Evolutionary conservation across 2,113 vertebrate genomes (phyloP), one percentile per base, ranked within the genome.

Genomic region (Podocnemis expansa): DNA sequence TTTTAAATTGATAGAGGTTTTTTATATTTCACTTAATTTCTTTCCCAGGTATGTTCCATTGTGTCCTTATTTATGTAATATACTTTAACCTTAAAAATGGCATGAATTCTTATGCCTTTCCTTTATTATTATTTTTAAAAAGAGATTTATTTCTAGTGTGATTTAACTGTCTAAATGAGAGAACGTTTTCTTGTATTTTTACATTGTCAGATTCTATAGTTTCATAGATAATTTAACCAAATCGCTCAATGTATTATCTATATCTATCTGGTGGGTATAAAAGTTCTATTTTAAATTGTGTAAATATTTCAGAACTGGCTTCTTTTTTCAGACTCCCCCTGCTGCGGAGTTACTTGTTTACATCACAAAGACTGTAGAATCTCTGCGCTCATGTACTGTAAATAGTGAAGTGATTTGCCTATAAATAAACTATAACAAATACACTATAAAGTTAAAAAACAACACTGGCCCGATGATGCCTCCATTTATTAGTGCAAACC

Each of bases 281-380:
- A 99, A 99, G 99, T 99, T 99, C 99, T 99, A 99, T 99, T 99
- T 99, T 99, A 99, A 99, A 98, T 99, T 99, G 98, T 99, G 99
- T 99, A 99, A 99, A 99, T 99, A 99, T 98, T 99, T 99, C 98
- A 97, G 97, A 98, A 98, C 98, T 98, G 98, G 99, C 98, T 99
- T 99, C 99, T 99, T 99, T 99, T 99, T 99, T 99, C 98, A 96
- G 91, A 97, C 98, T 98, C 98, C 98, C 93, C 96, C 96, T 95
- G 87, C 97, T 90, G 98, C 91, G 98, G 99, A 98, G 99, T 99
- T 99, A 99, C 98, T 99, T 99, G 99, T 99, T 99, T 99, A 99
- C 99, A 99, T 99, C 99, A 99, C 99, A 99, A 99, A 99, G 98
- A 99, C 99, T 99, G 99, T 99, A 99, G 99, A 99, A 99, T 99